Evolutionary conservation across 2,113 vertebrate species (phyloP), one percentile per base, ranked within the genome.

Genomic region (Bubo bubo): DNA sequence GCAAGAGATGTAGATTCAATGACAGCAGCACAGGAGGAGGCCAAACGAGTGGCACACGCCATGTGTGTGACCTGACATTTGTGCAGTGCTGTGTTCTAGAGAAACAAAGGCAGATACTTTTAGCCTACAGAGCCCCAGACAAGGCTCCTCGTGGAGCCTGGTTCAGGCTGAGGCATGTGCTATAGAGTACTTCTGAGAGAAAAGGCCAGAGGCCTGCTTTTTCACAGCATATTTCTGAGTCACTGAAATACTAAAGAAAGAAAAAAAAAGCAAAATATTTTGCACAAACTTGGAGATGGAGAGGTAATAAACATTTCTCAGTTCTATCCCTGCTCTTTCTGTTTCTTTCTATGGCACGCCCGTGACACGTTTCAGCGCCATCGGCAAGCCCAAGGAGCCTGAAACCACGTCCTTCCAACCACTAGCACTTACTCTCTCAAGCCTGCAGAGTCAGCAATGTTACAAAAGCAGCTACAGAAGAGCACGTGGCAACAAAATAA

Each of bases 401-500:
- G 58, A 79, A 90, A 60, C 22, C 5, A 47, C 16, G 32, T 79
- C 81, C 32, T 60, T 94, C 52, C 79, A 84, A 28, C 26, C 47
- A 50, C 8, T 3, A 27, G 62, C 66, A 60, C 60, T 37, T 26
- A 66, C 26, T 50, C 64, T 62, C 43, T 71, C 49, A 45, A 76
- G 58, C 45, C 30, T 86, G 85, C 79, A 84, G 20, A 93, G 73
- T 81, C 91, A 97, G 88, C 89, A 88, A 2, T 43, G 19, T 53
- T 64, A 76, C 92, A 74, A 75, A 79, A 85, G 63, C 47, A 62
- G 76, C 76, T 79, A 81, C 37, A 90, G 70, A 90, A 85, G 52
- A 87, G 63, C 76, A 77, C 37, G 49, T 91, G 87, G 93, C 72
- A 92, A 93, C 39, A 81, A 87, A 96, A 95, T 64, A 85, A 95